These are phyloP conservation scores for Perca schrenkii DNA, from an alignment of 2,113 vertebrate species.

Conservation along the genomic window DNA sequence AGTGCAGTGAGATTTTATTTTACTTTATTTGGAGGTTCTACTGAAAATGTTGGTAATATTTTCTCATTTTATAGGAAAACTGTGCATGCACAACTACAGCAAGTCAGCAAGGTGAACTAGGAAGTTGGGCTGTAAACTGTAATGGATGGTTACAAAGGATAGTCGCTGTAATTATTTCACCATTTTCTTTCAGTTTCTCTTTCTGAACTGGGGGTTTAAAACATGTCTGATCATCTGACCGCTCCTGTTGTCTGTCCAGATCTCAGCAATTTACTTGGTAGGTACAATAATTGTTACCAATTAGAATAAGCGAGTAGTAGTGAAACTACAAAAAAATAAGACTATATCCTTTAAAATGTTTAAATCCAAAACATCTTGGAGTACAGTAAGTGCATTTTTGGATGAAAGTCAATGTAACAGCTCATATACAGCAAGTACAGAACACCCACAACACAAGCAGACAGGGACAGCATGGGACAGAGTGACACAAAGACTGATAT, in stretches of 20 bases:
- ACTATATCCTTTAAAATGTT: background rate
- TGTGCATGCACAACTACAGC: too few relatives aligned
- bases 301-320: too few relatives aligned
- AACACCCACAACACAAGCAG: background rate
- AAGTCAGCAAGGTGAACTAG: background rate
- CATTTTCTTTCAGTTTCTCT: background rate
- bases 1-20: too few relatives aligned
- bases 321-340: background rate
- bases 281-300: background rate
- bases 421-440: background rate
- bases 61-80: background rate
- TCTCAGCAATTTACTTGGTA: background rate
- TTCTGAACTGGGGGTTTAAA: background rate
- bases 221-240: background rate
- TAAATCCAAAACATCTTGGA: background rate
- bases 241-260: background rate
- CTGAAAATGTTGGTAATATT: background rate
- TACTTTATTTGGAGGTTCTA: background rate
- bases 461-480: conserved; percentile 6
- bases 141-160: background rate
- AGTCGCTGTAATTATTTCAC: background rate
- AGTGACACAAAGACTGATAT: conserved; percentile 36
- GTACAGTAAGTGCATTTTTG: background rate
- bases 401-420: background rate
- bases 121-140: background rate